These are phyloP conservation scores for Nomada ferruginata DNA, from an alignment of 2,888 invertebrate species.

Conservation along the genomic window DNA sequence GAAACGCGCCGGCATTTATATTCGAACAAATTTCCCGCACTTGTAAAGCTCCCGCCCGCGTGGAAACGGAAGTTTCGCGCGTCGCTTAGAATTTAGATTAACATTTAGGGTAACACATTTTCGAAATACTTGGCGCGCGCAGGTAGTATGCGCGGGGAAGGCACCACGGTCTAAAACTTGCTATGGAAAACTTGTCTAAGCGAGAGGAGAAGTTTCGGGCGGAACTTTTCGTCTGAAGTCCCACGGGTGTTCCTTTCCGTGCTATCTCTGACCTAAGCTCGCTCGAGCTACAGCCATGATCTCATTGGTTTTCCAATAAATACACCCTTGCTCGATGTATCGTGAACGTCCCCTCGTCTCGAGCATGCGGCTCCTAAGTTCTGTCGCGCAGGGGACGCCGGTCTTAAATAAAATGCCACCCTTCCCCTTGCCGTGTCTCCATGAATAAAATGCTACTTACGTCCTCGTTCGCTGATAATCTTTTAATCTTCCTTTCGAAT, in stretches of 20 bases:
- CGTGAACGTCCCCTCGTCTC: conserved; percentile 25
- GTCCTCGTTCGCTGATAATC: background rate
- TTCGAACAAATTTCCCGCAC: background rate
- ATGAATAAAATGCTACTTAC: background rate
- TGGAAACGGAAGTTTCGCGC: conserved; percentile 14
- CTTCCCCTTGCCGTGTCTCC: background rate
- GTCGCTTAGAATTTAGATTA: conserved; percentile 53
- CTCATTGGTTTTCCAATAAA: conserved; percentile 66
- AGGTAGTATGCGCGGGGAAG: conserved; percentile 3
- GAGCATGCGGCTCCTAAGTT: conserved; percentile 22
- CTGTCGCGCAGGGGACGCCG: background rate
- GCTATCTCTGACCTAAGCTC: conserved; percentile 60
- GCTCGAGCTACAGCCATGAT: conserved; percentile 48
- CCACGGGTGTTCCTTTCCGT: conserved; percentile 64
- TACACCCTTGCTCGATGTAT: conserved; percentile 45
- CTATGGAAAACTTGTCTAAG: conserved; percentile 59
- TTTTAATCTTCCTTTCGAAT: background rate
- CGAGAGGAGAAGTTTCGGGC: conserved; percentile 56
- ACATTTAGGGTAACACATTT: conserved; percentile 46
- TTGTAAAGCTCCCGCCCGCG: background rate
- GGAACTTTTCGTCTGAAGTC: conserved; percentile 67
- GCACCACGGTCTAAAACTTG: conserved; percentile 24
- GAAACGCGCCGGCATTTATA: background rate
- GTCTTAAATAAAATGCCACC: conserved; percentile 11
- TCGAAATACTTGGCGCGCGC: conserved; percentile 35